Percentiles rank a stretch among this genome's conserved stretches.
Conservation (phyloP, 2,888 invertebrate genomes). For the Noctua janthina region DNA sequence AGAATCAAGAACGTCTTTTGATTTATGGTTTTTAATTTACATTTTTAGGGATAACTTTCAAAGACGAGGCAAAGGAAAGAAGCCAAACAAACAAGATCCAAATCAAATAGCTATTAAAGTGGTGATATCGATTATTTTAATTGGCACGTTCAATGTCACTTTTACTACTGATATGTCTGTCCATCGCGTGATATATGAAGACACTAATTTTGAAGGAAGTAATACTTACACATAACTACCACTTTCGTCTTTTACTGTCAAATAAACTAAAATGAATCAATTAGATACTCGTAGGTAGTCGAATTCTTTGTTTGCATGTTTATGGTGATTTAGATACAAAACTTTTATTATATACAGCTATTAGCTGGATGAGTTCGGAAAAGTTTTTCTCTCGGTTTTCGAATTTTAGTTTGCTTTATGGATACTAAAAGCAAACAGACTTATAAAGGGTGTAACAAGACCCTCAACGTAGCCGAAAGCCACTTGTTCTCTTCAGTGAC, state of each 20-base stretch:
- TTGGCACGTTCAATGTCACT: constrained; percentile 57
- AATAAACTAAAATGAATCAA: constrained; percentile 54
- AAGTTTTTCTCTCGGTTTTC: constrained; percentile 1
- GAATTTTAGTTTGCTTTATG: background rate
- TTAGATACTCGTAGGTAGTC: constrained; percentile 10
- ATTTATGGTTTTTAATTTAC: constrained; percentile 14
- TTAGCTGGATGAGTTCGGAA: background rate
- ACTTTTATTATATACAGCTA: background rate
- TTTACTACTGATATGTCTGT: constrained; percentile 44
- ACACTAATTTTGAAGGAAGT: constrained; percentile 49
- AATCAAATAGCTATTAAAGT: constrained; percentile 50
- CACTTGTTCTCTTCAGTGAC: too few species aligned
- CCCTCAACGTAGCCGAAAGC: too few species aligned
- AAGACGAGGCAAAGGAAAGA: constrained; percentile 18
- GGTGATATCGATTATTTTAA: constrained; percentile 60
- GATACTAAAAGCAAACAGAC: background rate
- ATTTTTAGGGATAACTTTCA: constrained; percentile 18
- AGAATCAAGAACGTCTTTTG: constrained; percentile 10
- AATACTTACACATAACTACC: constrained; percentile 14
- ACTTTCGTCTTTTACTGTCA: constrained; percentile 19
- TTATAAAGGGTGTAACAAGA: too few species aligned
- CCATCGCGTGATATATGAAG: constrained; percentile 49
- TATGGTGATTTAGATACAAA: background rate
- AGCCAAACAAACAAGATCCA: constrained; percentile 45
- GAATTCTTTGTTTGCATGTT: constrained; percentile 6